phyloP scores from a whole-genome alignment of 2,888 invertebrate species.

The Aplocera efformata region DNA sequence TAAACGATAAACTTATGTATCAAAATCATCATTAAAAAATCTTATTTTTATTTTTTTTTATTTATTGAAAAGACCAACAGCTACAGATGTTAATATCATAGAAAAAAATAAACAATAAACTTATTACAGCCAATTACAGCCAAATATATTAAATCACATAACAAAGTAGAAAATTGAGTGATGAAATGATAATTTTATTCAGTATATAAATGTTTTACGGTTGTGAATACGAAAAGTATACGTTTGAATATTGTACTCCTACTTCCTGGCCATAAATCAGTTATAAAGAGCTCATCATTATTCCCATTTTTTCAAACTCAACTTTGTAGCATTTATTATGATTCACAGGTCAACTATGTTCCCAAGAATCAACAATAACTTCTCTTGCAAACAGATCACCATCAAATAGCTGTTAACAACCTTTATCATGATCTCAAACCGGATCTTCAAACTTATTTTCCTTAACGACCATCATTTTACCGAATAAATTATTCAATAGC shows the following conservation, averaged over 20 bases:
- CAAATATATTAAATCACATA: no score
- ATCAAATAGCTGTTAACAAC: conserved; percentile 33
- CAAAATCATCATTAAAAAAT: no score
- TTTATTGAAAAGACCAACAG: no score
- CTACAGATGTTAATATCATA: no score
- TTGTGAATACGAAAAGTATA: no score
- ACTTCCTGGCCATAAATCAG: neutral
- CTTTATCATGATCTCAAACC: conserved; percentile 44
- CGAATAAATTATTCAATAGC: conserved; percentile 50
- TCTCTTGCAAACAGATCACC: conserved; percentile 27
- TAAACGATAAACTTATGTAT: no score
- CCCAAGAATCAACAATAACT: conserved; percentile 28
- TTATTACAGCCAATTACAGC: no score
- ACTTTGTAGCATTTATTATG: conserved; percentile 7
- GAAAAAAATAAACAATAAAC: no score
- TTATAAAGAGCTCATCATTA: conserved; percentile 1
- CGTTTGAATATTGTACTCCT: neutral
- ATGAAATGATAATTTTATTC: no score
- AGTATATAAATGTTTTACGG: no score
- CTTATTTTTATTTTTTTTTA: no score
- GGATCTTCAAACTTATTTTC: conserved; percentile 42
- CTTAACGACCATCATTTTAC: conserved; percentile 43
- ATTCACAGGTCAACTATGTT: conserved; percentile 24
- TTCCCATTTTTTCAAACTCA: conserved; percentile 13
- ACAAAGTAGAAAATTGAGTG: no score